Conservation (phyloP, 2,797 vertebrate genomes). For the Xenentodon cancila region DNA sequence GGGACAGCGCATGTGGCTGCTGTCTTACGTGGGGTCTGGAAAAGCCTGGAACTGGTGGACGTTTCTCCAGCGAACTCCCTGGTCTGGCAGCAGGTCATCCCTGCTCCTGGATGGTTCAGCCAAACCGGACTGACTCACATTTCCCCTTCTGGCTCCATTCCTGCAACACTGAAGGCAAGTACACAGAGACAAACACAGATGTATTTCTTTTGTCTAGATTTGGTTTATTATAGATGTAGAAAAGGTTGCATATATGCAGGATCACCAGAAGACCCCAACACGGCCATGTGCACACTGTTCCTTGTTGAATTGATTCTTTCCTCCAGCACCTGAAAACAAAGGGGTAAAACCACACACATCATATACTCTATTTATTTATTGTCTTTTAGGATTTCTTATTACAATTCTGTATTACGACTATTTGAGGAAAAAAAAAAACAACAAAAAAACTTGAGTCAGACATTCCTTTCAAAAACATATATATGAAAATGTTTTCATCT, state of each 20-base stretch:
- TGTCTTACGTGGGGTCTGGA: conserved; percentile 63
- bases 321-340: conserved; percentile 44
- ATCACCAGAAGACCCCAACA: conserved; percentile 23
- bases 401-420: neutral
- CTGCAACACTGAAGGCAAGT: neutral
- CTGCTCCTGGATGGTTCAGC: conserved; percentile 43
- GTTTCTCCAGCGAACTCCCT: neutral
- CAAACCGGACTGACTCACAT: conserved; percentile 5
- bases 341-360: no score
- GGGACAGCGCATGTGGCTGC: conserved; percentile 1
- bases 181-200: neutral
- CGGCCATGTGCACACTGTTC: neutral
- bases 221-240: neutral
- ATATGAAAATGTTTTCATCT: no score
- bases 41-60: conserved; percentile 2
- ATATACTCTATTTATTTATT: neutral
- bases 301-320: conserved; percentile 19
- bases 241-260: neutral
- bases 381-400: neutral
- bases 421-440: no score
- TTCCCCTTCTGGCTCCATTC: conserved; percentile 26
- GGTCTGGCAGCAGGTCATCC: conserved; percentile 52
- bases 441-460: no score
- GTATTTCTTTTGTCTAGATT: neutral
- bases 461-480: no score